phyloP scores from a whole-genome alignment of 2,888 invertebrate genomes.

The Cecidostiba fungosa region DNA sequence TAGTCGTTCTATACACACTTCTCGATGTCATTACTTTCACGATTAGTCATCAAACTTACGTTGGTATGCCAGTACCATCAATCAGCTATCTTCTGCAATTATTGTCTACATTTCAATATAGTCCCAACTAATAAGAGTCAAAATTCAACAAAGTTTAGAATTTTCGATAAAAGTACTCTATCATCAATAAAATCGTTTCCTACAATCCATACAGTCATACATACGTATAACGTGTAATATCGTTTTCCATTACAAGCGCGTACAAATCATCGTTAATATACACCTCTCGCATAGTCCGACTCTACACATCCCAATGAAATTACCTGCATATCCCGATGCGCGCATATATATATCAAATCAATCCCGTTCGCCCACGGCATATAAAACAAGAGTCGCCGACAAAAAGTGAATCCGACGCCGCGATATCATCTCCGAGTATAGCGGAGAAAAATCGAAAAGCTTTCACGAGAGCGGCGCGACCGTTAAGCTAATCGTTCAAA shows the following conservation, averaged over 20 bases:
- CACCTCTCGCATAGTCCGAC: background rate
- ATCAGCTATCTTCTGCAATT: background rate
- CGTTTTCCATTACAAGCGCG: too few relatives aligned
- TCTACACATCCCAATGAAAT: background rate
- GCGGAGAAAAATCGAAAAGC: conserved; percentile 1
- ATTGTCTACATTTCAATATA: too few relatives aligned
- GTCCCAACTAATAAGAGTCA: too few relatives aligned
- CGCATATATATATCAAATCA: background rate
- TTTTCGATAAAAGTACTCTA: too few relatives aligned
- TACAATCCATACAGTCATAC: too few relatives aligned
- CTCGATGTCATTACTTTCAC: background rate
- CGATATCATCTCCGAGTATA: background rate
- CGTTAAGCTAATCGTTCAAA: conserved; percentile 36
- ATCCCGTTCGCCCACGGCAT: background rate
- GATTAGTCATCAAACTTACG: background rate
- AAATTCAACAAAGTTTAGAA: background rate
- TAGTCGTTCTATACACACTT: background rate
- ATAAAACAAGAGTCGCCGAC: background rate
- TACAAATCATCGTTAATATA: background rate
- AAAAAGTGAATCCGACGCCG: conserved; percentile 13
- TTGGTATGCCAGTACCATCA: too few relatives aligned
- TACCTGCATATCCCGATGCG: background rate
- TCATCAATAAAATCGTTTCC: too few relatives aligned
- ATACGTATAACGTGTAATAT: too few relatives aligned
- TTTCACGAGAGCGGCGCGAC: background rate